Conservation (phyloP, 2,113 vertebrate species). For the Elgaria multicarinata region DNA sequence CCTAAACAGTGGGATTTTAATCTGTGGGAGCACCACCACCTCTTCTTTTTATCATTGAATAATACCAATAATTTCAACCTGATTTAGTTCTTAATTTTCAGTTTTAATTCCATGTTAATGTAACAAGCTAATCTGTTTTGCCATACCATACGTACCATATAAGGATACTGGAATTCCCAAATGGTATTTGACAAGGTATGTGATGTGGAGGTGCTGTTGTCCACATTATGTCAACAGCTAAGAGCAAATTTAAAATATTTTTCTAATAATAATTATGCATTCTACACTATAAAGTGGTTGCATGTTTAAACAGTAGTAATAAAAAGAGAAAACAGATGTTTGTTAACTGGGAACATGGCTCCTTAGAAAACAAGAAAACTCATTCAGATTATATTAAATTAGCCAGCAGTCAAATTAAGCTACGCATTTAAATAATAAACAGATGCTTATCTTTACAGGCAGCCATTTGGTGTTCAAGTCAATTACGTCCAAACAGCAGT, state of each 20-base stretch:
- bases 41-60: background rate
- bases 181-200: background rate
- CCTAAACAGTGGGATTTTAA: background rate
- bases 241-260: background rate
- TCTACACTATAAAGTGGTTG: background rate
- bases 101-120: background rate
- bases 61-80: background rate
- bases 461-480: conserved; percentile 1
- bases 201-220: background rate
- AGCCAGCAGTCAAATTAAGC: conserved; percentile 6
- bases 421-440: conserved; percentile 16
- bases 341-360: background rate
- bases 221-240: rapidly evolving
- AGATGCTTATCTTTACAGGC: background rate
- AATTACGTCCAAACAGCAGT: background rate
- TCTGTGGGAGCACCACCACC: background rate
- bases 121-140: background rate
- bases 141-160: no score
- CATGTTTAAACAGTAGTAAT: conserved; percentile 1
- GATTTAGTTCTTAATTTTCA: background rate
- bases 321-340: conserved; percentile 10
- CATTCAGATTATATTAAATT: background rate
- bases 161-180: background rate
- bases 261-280: background rate
- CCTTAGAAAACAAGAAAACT: conserved; percentile 7